Percentiles rank a stretch among this genome's conserved stretches.
phyloP scores from a whole-genome alignment of 2,797 vertebrate genomes.

The Glyptemys insculpta region DNA sequence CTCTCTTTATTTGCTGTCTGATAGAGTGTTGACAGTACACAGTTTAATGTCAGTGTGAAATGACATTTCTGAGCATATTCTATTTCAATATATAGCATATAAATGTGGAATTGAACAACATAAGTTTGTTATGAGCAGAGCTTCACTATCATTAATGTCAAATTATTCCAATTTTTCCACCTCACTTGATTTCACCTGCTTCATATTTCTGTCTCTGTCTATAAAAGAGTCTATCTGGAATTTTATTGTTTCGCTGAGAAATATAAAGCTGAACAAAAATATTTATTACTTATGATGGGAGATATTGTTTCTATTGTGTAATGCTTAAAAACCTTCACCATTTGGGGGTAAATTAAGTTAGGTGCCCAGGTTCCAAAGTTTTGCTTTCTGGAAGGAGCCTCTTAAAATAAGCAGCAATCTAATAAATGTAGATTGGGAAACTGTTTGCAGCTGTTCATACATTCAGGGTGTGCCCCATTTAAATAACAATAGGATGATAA shows the following conservation, averaged over 20 bases:
- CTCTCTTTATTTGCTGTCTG: conserved; percentile 37
- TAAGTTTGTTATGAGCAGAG: not conserved
- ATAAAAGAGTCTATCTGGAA: conserved; percentile 5
- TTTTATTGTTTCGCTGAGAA: conserved; percentile 40
- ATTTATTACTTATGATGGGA: conserved; percentile 29
- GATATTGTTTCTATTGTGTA: conserved; percentile 39
- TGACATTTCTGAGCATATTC: conserved; percentile 53
- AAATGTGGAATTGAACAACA: conserved; percentile 32
- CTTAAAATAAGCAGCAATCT: not conserved
- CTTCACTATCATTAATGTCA: not conserved
- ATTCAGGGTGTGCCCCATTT: not conserved
- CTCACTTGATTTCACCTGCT: conserved; percentile 2
- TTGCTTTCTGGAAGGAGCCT: not conserved
- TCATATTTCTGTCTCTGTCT: conserved; percentile 29
- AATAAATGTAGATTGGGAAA: not conserved
- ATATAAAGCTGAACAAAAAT: conserved; percentile 60
- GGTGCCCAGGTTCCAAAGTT: not conserved
- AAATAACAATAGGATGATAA: not conserved
- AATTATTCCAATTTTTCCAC: conserved; percentile 5
- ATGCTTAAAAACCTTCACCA: conserved; percentile 17
- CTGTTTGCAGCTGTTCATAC: not conserved
- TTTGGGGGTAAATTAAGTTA: conserved; percentile 27
- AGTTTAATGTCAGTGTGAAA: conserved; percentile 52
- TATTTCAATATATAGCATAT: conserved; percentile 46
- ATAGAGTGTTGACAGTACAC: conserved; percentile 7